phyloP scores from a whole-genome alignment of 2,113 vertebrate genomes.

The Gila orcuttii region DNA sequence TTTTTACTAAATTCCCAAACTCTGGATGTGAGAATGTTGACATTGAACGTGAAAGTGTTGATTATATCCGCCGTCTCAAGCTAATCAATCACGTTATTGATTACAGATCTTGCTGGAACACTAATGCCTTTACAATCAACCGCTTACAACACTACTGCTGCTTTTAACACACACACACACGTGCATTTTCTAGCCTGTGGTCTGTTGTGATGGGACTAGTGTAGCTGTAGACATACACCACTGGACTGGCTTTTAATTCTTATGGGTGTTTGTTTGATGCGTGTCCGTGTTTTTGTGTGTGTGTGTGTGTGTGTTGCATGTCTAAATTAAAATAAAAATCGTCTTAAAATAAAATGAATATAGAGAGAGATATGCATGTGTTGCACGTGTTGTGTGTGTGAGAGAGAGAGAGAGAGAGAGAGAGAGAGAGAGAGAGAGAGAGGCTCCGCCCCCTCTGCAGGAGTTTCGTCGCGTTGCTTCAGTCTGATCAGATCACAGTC shows the following conservation, averaged over 20 bases:
- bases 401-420: too few species aligned
- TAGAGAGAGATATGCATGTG: too few species aligned
- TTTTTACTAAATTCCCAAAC: background rate
- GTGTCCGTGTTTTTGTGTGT: too few species aligned
- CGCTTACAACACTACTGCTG: background rate
- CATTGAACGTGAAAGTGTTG: constrained; percentile 11
- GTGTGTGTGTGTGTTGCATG: too few species aligned
- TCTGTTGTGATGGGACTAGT: background rate
- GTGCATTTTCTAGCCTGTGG: background rate
- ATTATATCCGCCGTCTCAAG: background rate
- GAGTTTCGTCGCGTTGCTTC: constrained; percentile 52
- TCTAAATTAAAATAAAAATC: too few species aligned
- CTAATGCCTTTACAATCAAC: background rate
- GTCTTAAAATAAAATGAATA: too few species aligned
- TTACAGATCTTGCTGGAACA: background rate
- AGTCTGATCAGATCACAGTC: constrained; percentile 25
- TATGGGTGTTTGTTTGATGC: too few species aligned
- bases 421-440: too few species aligned
- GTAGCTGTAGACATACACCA: background rate
- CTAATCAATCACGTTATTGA: constrained; percentile 9
- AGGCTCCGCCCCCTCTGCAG: constrained; percentile 59
- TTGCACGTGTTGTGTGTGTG: too few species aligned
- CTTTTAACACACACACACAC: background rate
- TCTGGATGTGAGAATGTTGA: background rate
- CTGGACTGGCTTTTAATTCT: too few species aligned